Conservation (phyloP, 1,140 invertebrate genomes). For the Thaumetopoea pityocampa region DNA sequence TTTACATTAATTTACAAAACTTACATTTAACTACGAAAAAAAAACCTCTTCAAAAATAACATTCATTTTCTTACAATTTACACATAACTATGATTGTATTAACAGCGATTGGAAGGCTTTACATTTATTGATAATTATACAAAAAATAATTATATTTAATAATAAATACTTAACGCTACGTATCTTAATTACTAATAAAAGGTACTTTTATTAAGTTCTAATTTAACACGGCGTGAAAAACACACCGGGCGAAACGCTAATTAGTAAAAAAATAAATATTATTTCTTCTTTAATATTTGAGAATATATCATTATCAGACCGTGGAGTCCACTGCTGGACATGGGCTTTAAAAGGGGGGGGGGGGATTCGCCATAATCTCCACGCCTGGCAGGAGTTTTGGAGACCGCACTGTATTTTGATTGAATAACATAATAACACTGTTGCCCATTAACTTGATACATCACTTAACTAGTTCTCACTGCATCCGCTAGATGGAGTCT, state of each 20-base stretch:
- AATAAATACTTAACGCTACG: conserved; percentile 47
- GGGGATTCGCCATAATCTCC: no score
- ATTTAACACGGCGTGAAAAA: conserved; percentile 43
- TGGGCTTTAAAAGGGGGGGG: no score
- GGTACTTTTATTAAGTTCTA: conserved; percentile 64
- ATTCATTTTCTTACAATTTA: conserved; percentile 36
- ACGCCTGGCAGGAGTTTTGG: no score
- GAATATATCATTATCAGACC: no score
- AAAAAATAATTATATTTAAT: conserved; percentile 18
- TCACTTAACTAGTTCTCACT: no score
- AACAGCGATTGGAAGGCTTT: conserved; percentile 15
- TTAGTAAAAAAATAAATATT: background rate
- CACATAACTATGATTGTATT: conserved; percentile 15
- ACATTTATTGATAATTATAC: conserved; percentile 19
- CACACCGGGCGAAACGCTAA: conserved; percentile 54
- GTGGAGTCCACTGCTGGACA: no score
- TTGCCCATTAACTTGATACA: no score
- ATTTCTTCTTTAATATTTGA: background rate
- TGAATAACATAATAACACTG: no score
- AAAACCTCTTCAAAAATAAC: conserved; percentile 65
- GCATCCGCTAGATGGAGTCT: no score
- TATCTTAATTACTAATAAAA: conserved; percentile 66
- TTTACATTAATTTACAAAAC: conserved; percentile 74
- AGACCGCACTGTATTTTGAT: no score
- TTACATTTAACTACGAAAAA: conserved; percentile 34